These are phyloP conservation scores for Acrobasis repandana DNA, from an alignment of 2,888 invertebrate genomes.

Conservation along the genomic window DNA sequence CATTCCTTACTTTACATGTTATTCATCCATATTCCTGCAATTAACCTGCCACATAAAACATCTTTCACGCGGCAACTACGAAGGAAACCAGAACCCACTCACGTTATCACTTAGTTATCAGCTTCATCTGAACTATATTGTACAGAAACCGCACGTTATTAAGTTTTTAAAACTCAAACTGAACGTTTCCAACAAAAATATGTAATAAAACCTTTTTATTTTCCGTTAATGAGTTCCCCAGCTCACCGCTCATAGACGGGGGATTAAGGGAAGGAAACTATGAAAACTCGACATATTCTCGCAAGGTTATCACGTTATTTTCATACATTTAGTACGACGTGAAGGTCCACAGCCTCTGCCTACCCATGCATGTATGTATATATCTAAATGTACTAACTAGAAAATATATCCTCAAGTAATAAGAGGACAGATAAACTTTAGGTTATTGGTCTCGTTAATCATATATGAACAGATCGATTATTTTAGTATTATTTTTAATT, in stretches of 20 bases:
- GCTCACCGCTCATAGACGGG: conserved; percentile 58
- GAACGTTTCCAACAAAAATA: conserved; percentile 65
- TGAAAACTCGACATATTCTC: conserved; percentile 30
- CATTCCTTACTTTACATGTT: not conserved
- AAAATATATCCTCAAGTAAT: too few relatives aligned
- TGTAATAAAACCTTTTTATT: conserved; percentile 61
- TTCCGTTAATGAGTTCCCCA: conserved; percentile 61
- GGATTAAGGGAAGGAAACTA: conserved; percentile 58
- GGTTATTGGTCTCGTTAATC: too few relatives aligned
- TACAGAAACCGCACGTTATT: conserved; percentile 5
- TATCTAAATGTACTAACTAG: too few relatives aligned
- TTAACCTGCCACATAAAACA: conserved; percentile 12
- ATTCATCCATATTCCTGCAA: conserved; percentile 1
- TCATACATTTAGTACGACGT: too few relatives aligned
- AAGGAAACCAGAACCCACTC: not conserved
- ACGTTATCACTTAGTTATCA: not conserved
- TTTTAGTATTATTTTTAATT: too few relatives aligned
- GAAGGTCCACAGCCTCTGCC: too few relatives aligned
- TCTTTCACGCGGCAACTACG: not conserved
- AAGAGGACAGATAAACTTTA: too few relatives aligned
- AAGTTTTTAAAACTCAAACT: conserved; percentile 19
- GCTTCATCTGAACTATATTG: not conserved
- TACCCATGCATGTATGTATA: too few relatives aligned
- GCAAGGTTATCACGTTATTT: not conserved
- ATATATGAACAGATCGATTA: too few relatives aligned